These are phyloP conservation scores for Perdita meconis DNA, from an alignment of 2,888 invertebrate species.

Conservation along the genomic window DNA sequence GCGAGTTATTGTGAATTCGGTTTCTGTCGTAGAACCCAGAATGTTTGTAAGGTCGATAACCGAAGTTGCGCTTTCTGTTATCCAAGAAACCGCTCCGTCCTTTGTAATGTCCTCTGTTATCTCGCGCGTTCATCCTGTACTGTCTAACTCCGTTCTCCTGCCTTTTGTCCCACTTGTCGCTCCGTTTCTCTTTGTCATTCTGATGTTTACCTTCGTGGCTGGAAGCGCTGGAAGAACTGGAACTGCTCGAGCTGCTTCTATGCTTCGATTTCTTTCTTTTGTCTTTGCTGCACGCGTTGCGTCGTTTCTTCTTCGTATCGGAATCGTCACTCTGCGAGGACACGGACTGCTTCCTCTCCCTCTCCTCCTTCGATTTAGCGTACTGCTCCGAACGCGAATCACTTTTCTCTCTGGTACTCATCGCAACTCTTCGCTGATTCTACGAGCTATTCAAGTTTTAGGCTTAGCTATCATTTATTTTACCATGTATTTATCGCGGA, in stretches of 20 bases:
- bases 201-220: slow-evolving; percentile 50
- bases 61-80: slow-evolving; percentile 54
- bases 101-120: slow-evolving; percentile 61
- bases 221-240: slow-evolving; percentile 67
- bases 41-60: slow-evolving; percentile 62
- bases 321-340: slow-evolving; percentile 69
- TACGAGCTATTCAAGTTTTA: slow-evolving; percentile 22
- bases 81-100: slow-evolving; percentile 48
- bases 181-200: slow-evolving; percentile 41
- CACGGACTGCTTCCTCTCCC: slow-evolving; percentile 66
- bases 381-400: slow-evolving; percentile 66
- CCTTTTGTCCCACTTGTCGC: slow-evolving; percentile 43
- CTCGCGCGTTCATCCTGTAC: slow-evolving; percentile 43
- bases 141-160: slow-evolving; percentile 59
- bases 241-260: slow-evolving; percentile 70
- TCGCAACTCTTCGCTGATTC: slow-evolving; percentile 40
- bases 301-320: slow-evolving; percentile 61
- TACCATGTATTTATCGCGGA: slow-evolving; percentile 30
- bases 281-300: slow-evolving; percentile 72
- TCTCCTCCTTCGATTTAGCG: slow-evolving; percentile 57
- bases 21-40: slow-evolving; percentile 58
- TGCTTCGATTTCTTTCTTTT: slow-evolving; percentile 73
- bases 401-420: slow-evolving; percentile 70
- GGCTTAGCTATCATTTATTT: slow-evolving; percentile 8
- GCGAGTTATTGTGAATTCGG: slow-evolving; percentile 62